Conservation (phyloP, 1,140 invertebrate species). For the Caerostris darwini region DNA sequence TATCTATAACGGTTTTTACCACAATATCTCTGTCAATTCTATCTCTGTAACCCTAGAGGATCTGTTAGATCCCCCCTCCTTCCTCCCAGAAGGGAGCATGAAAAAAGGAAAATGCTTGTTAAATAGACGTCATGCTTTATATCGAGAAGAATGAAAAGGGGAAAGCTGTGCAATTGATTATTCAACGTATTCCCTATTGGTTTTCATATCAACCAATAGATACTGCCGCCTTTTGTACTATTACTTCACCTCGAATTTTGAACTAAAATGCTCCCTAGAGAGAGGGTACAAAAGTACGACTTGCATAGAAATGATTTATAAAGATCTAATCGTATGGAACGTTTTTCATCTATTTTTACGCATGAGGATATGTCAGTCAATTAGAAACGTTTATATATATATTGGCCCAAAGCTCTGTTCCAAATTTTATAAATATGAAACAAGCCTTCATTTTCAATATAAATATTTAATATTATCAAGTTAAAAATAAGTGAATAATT, state of each 20-base stretch:
- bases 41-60: neutral
- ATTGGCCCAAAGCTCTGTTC: no score
- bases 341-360: neutral
- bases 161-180: conserved; percentile 50
- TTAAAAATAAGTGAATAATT: no score
- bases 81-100: neutral
- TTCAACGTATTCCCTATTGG: conserved; percentile 43
- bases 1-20: neutral
- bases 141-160: neutral
- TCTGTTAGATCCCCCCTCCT: neutral
- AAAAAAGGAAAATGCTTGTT: conserved; percentile 59
- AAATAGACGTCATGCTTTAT: conserved; percentile 55
- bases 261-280: neutral
- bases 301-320: neutral
- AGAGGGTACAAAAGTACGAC: neutral
- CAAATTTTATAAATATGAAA: no score
- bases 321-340: conserved; percentile 1
- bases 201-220: conserved; percentile 22
- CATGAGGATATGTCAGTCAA: neutral
- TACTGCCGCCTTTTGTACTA: neutral
- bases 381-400: no score
- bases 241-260: neutral
- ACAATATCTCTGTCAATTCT: neutral
- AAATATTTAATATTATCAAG: no score
- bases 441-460: no score